Evolutionary conservation across 2,888 invertebrate genomes (phyloP).

Genomic region (Baronia brevicornis): DNA sequence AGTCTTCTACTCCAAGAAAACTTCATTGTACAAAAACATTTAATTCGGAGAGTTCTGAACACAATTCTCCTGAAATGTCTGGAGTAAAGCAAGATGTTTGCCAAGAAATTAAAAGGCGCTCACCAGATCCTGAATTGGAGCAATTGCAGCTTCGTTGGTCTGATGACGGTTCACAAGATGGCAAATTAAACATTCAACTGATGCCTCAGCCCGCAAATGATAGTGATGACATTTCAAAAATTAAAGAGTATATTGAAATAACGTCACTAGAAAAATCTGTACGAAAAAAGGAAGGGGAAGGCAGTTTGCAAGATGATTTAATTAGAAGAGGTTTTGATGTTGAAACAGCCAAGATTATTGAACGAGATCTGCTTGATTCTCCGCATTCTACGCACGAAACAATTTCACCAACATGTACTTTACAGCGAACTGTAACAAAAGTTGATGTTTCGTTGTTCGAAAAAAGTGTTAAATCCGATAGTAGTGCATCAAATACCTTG

Average conservation of each 20-base stretch:
- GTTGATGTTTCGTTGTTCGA: slow-evolving; percentile 22
- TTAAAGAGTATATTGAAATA: slow-evolving; percentile 53
- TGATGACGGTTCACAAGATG: slow-evolving; percentile 57
- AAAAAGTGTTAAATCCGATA: slow-evolving; percentile 21
- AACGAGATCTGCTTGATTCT: slow-evolving; percentile 56
- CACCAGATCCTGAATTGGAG: slow-evolving; percentile 50
- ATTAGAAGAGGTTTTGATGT: slow-evolving; percentile 61
- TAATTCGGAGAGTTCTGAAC: slow-evolving; percentile 42
- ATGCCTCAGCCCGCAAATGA: slow-evolving; percentile 26
- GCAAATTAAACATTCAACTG: slow-evolving; percentile 26
- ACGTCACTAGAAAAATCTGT: slow-evolving; percentile 22
- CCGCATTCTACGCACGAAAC: slow-evolving; percentile 27
- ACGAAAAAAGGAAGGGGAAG: slow-evolving; percentile 23
- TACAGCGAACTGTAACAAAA: slow-evolving; percentile 19
- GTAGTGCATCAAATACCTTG: slow-evolving; percentile 24
- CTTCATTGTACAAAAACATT: slow-evolving; percentile 52
- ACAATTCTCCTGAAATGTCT: slow-evolving; percentile 37
- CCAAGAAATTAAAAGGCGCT: slow-evolving; percentile 21
- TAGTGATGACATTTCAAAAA: slow-evolving; percentile 55
- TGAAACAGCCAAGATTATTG: slow-evolving; percentile 63
- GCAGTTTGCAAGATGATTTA: slow-evolving; percentile 49
- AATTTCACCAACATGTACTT: slow-evolving; percentile 9
- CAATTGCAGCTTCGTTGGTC: slow-evolving; percentile 53
- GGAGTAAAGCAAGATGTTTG: slow-evolving; percentile 20
- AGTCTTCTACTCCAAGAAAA: slow-evolving; percentile 69